Percentiles rank a stretch among this genome's conserved stretches.
Evolutionary conservation across 2,113 vertebrate species (phyloP).

Genomic region (Hystrix brachyura): DNA sequence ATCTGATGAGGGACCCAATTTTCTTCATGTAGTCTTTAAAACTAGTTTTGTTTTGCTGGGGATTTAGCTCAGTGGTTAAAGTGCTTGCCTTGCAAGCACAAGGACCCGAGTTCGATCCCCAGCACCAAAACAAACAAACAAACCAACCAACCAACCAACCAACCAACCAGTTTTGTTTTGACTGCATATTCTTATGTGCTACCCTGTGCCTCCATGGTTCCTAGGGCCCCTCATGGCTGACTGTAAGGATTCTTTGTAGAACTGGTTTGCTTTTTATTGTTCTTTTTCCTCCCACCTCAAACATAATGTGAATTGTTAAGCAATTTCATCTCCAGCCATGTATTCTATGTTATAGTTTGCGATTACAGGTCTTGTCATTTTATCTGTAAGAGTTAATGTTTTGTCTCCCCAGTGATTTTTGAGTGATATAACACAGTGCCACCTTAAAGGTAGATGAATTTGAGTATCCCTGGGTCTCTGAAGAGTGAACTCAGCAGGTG

Average conservation of each 20-base stretch:
- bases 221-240: not conserved
- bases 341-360: not conserved
- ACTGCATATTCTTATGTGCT: not conserved
- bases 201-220: not conserved
- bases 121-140: no score
- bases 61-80: no score
- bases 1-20: not conserved
- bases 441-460: not conserved
- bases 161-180: not conserved
- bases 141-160: no score
- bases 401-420: not conserved
- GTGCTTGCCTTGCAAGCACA: no score
- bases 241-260: not conserved
- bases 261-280: slow-evolving; percentile 2
- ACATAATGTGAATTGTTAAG: not conserved
- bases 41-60: not conserved
- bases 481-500: not conserved
- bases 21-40: not conserved
- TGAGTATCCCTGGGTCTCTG: not conserved
- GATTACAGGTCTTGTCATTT: not conserved
- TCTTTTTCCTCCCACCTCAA: no score
- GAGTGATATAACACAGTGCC: not conserved
- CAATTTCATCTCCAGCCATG: not conserved
- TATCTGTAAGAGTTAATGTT: not conserved
- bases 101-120: no score